Evolutionary conservation across 2,888 invertebrate species (phyloP), one percentile per base, ranked within the genome.

Genomic region (Microctonus aethiopoides): DNA sequence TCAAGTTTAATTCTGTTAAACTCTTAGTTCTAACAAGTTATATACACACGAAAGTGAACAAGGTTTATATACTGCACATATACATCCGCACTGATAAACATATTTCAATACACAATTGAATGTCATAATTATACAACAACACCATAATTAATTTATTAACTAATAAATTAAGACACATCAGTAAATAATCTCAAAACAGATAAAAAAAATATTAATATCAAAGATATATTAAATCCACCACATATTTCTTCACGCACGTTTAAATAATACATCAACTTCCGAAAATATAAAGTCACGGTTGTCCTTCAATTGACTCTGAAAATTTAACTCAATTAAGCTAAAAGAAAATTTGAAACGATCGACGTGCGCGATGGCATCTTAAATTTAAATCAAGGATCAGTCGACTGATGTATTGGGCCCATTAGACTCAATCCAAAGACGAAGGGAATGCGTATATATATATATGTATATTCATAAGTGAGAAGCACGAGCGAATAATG

Each of bases 1-100:
- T 71, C 72, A 69, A 77, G 75, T 75, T 77, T 77, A 76, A 76
- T 77, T 74, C 76, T 69, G 71, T 76, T 76, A 77, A 74, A 75
- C 73, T 70, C 71, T 74, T 67, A 67, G 72, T 70, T 73, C 70
- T 16, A 46, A 16, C 70, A 75, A 77, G 75, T 73, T 73, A 66
- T 34, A 56, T 65, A 22, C 56, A 16, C 10, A 63, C 32, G 46
- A 52, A 51, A 24, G 24, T 26, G 26, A 54, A 10, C 11, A 24
- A 54, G 26, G 32, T 20, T 57, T 13, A 29, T 57, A 29, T 7
- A 56, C 39, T n/a, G 10, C 34, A 34, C n/a, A 39, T n/a, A n/a
- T n/a, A n/a, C n/a, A n/a, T 54, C 7, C 10, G 54, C 10, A 54
- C 11, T 10, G 24, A 59, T 59, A 59, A 59, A 34, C 20, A 63